Evolutionary conservation across 2,797 vertebrate species (phyloP), one percentile per base, ranked within the genome.

Genomic region (Myiothlypis chrysogaster): DNA sequence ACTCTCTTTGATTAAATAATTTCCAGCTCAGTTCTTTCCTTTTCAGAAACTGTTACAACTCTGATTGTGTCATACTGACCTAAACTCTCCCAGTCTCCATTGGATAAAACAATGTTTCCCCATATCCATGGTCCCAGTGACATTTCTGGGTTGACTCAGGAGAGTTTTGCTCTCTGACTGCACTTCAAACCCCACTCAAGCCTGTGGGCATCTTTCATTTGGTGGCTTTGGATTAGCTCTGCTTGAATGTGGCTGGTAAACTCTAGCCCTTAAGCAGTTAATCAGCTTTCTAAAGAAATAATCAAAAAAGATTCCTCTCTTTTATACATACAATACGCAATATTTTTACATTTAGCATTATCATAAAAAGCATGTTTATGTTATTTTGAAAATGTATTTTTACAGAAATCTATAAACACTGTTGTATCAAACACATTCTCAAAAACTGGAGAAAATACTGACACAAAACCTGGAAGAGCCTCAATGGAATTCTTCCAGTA

Each of bases 381-480:
- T 97, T 93, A 83, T 96, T 95, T 80, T 82, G 97, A 97, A 98
- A 98, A 97, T 97, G 97, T 81, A 95, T 97, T 97, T 96, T 96
- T 97, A 97, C 95, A 96, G 95, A 98, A 97, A 96, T 87, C 97
- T 98, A 97, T 97, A 98, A 98, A 98, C 96, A 97, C 96, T 91
- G 90, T 94, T 94, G 97, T 98, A 98, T 97, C 97, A 98, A 98
- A 98, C 97, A 98, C 98, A 96, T 97, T 96, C 94, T 98, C 96
- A 97, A 97, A 98, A 98, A 97, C 95, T 91, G 90, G 94, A 97
- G 97, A 97, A 97, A 97, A 91, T 96, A 97, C 96, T 60, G 50
- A 97, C 97, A 96, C 96, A 97, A 97, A 97, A 96, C 41, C 96
- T 93, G 95, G 95, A 97, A 97, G 95, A 97, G 49, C 69, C 73